Evolutionary conservation across 1,140 invertebrate species (phyloP).

Genomic region (Leptinotarsa lineolata): DNA sequence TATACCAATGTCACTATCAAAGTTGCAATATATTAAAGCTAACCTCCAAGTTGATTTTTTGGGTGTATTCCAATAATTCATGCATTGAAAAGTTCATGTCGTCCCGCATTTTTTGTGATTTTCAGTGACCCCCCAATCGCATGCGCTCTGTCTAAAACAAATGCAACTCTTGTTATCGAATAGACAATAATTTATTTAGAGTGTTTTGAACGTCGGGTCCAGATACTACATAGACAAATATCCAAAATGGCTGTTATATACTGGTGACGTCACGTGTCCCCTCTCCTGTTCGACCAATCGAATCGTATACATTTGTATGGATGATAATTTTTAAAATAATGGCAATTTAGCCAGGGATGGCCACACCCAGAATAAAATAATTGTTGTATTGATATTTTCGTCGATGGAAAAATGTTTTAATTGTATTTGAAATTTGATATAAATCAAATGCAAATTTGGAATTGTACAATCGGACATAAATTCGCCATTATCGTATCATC

Average conservation of each 20-base stretch:
- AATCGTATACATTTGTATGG: slow-evolving; percentile 21
- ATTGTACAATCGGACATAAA: slow-evolving; percentile 17
- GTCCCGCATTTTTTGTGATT: background rate
- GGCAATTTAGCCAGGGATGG: slow-evolving; percentile 26
- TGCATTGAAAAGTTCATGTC: background rate
- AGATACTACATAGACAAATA: slow-evolving; percentile 27
- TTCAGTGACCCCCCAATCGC: background rate
- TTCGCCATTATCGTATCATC: slow-evolving; percentile 18
- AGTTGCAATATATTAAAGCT: no score
- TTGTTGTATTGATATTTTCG: slow-evolving; percentile 29
- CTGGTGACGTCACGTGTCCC: slow-evolving; percentile 34
- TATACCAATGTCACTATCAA: no score
- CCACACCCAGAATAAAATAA: slow-evolving; percentile 29
- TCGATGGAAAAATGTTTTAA: slow-evolving; percentile 14
- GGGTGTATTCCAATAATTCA: background rate
- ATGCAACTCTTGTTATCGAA: slow-evolving; percentile 27
- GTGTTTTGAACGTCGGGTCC: slow-evolving; percentile 25
- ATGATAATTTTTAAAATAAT: slow-evolving; percentile 33
- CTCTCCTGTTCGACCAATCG: slow-evolving; percentile 27
- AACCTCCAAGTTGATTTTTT: background rate
- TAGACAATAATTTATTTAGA: slow-evolving; percentile 33
- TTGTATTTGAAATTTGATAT: slow-evolving; percentile 14
- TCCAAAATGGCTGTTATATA: slow-evolving; percentile 37
- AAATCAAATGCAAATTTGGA: slow-evolving; percentile 17
- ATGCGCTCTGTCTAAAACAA: slow-evolving; percentile 23